Percentiles rank a stretch among this genome's conserved stretches.
Evolutionary conservation across 2,797 vertebrate species (phyloP).

Genomic region (Dendrocincla tyrannina): DNA sequence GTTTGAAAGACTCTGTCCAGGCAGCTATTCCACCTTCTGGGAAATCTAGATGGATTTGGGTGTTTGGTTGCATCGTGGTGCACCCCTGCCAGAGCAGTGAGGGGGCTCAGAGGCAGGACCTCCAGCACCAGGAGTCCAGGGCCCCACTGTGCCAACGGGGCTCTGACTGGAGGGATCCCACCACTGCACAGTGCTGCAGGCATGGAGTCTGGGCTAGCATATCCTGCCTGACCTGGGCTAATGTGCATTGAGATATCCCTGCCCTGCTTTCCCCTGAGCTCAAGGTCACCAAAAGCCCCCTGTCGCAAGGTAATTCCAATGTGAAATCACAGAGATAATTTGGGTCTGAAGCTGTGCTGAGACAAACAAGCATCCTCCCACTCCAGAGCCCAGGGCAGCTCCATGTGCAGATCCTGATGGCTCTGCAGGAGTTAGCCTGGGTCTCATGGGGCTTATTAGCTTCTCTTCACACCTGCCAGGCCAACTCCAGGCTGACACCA

Average conservation of each 20-base stretch:
- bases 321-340: not conserved
- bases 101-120: not conserved
- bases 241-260: not conserved
- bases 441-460: not conserved
- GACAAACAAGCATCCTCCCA: not conserved
- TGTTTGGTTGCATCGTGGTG: not conserved
- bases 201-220: not conserved
- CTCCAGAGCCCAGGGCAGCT: fast-evolving
- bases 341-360: not conserved
- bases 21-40: not conserved
- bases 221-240: not conserved
- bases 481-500: not conserved
- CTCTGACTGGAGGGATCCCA: not conserved
- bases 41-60: not conserved
- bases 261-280: not conserved
- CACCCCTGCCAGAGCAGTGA: not conserved
- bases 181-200: fast-evolving
- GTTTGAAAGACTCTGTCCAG: not conserved
- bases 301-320: not conserved
- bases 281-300: not conserved
- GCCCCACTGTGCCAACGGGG: not conserved
- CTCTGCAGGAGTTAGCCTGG: not conserved
- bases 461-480: not conserved
- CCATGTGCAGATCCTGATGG: not conserved
- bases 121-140: not conserved